Evolutionary conservation across 2,888 invertebrate genomes (phyloP).

Genomic region (Caenorhabditis sp.): DNA sequence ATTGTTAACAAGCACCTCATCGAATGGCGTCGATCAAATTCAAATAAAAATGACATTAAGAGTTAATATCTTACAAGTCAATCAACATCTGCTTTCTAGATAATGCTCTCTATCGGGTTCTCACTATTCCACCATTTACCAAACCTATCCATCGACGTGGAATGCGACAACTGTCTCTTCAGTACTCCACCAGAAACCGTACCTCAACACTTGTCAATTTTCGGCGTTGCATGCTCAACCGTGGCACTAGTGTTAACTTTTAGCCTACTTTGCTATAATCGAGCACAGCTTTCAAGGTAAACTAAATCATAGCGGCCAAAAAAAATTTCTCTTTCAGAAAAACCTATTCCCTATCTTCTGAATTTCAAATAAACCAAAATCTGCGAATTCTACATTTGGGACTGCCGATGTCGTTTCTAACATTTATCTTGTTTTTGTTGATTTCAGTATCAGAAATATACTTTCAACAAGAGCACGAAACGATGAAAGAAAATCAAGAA

Average conservation of each 20-base stretch:
- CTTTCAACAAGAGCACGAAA: background rate
- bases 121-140: background rate
- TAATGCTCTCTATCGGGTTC: background rate
- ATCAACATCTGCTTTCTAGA: background rate
- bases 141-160: background rate
- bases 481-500: background rate
- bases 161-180: background rate
- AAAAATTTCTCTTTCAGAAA: background rate
- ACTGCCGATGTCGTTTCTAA: background rate
- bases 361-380: background rate
- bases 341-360: background rate
- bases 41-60: no score
- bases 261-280: background rate
- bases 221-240: background rate
- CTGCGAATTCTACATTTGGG: background rate
- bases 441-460: background rate
- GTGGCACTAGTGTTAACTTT: background rate
- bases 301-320: background rate
- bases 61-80: no score
- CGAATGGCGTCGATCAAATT: no score
- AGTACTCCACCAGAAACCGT: background rate
- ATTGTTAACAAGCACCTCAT: no score
- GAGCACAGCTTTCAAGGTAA: background rate
- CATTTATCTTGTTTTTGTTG: background rate
- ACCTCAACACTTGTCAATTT: background rate